A percentile compares a stretch with the other conserved stretches of the same genome.
phyloP scores from a whole-genome alignment of 1,140 invertebrate genomes.

The Atta colombica region DNA sequence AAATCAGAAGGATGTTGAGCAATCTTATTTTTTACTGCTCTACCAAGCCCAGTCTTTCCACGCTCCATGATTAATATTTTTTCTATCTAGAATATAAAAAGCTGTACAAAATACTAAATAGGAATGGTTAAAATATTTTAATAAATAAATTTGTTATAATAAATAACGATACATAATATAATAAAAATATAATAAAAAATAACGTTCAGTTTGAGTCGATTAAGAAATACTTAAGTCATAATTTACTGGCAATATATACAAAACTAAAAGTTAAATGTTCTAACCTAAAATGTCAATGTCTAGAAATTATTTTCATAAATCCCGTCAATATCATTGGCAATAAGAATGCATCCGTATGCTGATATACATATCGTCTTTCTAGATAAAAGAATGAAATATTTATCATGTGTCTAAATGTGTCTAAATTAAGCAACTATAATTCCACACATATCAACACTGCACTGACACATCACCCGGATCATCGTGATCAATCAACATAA shows the following conservation, averaged over 20 bases:
- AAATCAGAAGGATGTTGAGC: constrained; percentile 89
- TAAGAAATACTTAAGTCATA: not conserved
- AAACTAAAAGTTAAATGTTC: not conserved
- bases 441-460: not conserved
- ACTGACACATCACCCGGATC: no score
- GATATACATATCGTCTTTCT: not conserved
- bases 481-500: not conserved
- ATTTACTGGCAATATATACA: not conserved
- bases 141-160: not conserved
- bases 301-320: not conserved
- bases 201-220: not conserved
- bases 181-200: not conserved
- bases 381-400: not conserved
- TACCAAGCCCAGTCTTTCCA: constrained; percentile 86
- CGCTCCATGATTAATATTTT: constrained; percentile 86
- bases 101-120: not conserved
- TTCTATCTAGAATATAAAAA: constrained; percentile 10
- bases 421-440: not conserved
- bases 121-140: not conserved
- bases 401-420: not conserved
- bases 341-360: not conserved
- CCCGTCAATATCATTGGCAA: not conserved
- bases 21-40: constrained; percentile 89
- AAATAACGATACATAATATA: constrained; percentile 6
- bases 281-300: constrained; percentile 20